A percentile compares a stretch with the other conserved stretches of the same genome.
Conservation (phyloP, 2,888 invertebrate species). For the Blera fallax region DNA sequence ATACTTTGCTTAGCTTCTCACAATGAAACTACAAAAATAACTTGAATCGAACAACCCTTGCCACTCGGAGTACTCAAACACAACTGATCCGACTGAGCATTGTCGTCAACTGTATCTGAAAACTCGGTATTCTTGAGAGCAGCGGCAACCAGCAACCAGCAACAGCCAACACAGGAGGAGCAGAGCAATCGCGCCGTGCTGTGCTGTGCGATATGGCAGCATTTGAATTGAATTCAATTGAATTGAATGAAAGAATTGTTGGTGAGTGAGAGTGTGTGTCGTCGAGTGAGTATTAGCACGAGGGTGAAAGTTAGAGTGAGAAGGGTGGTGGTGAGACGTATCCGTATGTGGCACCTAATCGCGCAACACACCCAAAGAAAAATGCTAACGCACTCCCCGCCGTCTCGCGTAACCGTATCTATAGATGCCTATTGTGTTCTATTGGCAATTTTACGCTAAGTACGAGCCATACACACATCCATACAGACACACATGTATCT, state of each 20-base stretch:
- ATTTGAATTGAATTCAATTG: slow-evolving; percentile 72
- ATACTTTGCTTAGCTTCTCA: neutral
- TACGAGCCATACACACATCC: no score
- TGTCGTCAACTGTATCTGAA: slow-evolving; percentile 68
- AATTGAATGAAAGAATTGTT: slow-evolving; percentile 60
- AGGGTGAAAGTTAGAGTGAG: slow-evolving; percentile 45
- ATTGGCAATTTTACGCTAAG: slow-evolving; percentile 53
- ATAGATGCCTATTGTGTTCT: slow-evolving; percentile 1
- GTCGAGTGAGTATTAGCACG: slow-evolving; percentile 23
- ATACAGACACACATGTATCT: neutral
- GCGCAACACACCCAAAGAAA: slow-evolving; percentile 38
- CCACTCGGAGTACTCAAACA: slow-evolving; percentile 54
- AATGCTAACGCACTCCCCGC: neutral
- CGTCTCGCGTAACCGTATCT: slow-evolving; percentile 22
- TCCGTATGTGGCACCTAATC: slow-evolving; percentile 63
- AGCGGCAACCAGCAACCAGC: neutral
- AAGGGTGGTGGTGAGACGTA: slow-evolving; percentile 37
- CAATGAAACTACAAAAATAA: slow-evolving; percentile 4
- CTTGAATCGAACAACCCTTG: slow-evolving; percentile 36
- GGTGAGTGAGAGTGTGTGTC: neutral
- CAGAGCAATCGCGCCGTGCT: slow-evolving; percentile 7
- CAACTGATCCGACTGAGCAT: slow-evolving; percentile 69
- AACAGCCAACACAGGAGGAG: slow-evolving; percentile 16
- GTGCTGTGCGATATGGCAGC: slow-evolving; percentile 66
- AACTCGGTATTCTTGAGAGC: slow-evolving; percentile 62